Evolutionary conservation across 2,888 invertebrate genomes (phyloP).

Genomic region (Mimumesa dahlbomi): DNA sequence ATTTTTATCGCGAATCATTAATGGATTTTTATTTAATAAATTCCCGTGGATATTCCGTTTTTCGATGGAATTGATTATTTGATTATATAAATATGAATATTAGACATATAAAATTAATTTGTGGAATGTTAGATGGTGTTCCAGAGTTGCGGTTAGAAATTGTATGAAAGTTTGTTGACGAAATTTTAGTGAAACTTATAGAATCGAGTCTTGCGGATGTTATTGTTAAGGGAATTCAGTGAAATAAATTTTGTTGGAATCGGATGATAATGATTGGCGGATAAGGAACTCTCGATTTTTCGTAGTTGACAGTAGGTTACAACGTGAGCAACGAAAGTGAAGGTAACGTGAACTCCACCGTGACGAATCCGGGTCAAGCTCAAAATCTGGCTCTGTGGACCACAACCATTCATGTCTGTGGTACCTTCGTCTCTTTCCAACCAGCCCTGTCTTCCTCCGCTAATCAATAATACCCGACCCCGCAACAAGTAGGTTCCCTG

Average conservation of each 20-base stretch:
- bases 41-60: too few relatives aligned
- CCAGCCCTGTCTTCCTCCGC: constrained; percentile 43
- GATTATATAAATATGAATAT: too few relatives aligned
- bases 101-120: too few relatives aligned
- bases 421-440: constrained; percentile 56
- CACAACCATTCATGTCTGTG: constrained; percentile 71
- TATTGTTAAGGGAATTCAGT: neutral
- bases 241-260: neutral
- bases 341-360: constrained; percentile 49
- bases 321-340: constrained; percentile 57
- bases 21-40: too few relatives aligned
- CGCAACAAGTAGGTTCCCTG: constrained; percentile 72
- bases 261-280: neutral
- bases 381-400: constrained; percentile 67
- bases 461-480: constrained; percentile 71
- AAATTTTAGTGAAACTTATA: too few relatives aligned
- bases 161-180: too few relatives aligned
- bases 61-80: too few relatives aligned
- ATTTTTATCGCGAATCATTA: too few relatives aligned
- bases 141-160: too few relatives aligned
- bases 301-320: constrained; percentile 28
- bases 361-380: constrained; percentile 72
- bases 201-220: too few relatives aligned
- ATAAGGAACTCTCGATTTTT: constrained; percentile 34
- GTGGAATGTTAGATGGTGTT: too few relatives aligned